These are phyloP conservation scores for Sander vitreus DNA, from an alignment of 2,113 vertebrate species.

Conservation along the genomic window DNA sequence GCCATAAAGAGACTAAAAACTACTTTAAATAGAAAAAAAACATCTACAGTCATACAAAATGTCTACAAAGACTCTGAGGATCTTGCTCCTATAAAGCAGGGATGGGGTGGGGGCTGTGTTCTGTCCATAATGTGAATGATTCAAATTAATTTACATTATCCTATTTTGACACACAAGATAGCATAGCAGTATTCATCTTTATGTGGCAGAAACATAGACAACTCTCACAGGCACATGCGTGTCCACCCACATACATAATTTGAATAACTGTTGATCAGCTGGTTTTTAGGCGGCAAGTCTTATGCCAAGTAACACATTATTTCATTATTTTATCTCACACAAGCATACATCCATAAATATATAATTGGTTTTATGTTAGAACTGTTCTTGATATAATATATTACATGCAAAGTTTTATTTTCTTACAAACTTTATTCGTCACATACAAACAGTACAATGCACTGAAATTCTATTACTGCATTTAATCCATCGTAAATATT, in stretches of 20 bases:
- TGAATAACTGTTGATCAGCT: not conserved
- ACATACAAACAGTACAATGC: no score
- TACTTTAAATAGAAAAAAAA: not conserved
- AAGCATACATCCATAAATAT: not conserved
- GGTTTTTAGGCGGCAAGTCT: not conserved
- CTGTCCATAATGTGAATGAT: not conserved
- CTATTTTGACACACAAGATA: conserved; percentile 37
- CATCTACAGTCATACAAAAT: not conserved
- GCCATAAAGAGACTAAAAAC: not conserved
- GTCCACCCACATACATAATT: conserved; percentile 2
- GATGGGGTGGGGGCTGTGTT: not conserved
- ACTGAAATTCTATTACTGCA: no score
- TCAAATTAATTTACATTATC: not conserved
- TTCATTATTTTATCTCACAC: not conserved
- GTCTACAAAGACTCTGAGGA: not conserved
- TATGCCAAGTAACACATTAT: no score
- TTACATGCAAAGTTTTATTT: not conserved
- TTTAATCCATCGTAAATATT: no score
- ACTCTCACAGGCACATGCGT: not conserved
- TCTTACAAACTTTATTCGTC: not conserved
- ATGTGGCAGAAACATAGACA: not conserved
- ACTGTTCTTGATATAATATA: not conserved
- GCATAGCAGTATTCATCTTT: conserved; percentile 19
- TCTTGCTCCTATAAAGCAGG: not conserved
- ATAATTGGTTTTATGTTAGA: no score